Evolutionary conservation across 2,797 vertebrate genomes (phyloP).

Genomic region (Alcedo quadribrachys): DNA sequence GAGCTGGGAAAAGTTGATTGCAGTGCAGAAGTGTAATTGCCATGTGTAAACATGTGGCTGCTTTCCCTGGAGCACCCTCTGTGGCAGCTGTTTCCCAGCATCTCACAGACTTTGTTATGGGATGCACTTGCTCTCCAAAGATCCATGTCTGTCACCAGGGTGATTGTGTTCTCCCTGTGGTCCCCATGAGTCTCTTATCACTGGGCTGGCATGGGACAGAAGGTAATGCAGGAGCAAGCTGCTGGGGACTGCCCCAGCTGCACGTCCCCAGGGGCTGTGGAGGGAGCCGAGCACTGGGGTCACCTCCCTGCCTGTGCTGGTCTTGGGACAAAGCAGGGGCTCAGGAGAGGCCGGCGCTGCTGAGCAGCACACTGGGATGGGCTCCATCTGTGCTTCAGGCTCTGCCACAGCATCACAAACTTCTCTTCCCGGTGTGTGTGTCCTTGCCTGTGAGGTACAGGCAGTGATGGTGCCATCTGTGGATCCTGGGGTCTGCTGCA

Average conservation of each 20-base stretch:
- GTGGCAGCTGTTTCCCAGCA: not conserved
- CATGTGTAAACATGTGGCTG: not conserved
- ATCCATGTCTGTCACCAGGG: fast-evolving
- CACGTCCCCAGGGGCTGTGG: not conserved
- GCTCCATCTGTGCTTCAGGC: not conserved
- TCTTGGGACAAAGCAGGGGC: not conserved
- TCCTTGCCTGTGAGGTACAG: not conserved
- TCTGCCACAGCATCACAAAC: not conserved
- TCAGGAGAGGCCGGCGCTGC: not conserved
- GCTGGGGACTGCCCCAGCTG: not conserved
- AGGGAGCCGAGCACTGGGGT: not conserved
- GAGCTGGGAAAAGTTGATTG: not conserved
- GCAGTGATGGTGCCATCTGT: fast-evolving
- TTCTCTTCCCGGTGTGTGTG: not conserved
- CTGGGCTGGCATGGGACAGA: fast-evolving
- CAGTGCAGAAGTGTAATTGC: not conserved
- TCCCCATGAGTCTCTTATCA: fast-evolving
- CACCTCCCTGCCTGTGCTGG: fast-evolving
- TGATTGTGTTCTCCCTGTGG: not conserved
- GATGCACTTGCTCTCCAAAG: not conserved
- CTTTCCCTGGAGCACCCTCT: not conserved
- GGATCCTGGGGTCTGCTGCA: not conserved
- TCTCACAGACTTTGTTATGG: fast-evolving
- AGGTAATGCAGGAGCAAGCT: not conserved
- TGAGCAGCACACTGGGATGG: not conserved